Evolutionary conservation across 2,888 invertebrate genomes (phyloP).

Genomic region (Syritta pipiens): DNA sequence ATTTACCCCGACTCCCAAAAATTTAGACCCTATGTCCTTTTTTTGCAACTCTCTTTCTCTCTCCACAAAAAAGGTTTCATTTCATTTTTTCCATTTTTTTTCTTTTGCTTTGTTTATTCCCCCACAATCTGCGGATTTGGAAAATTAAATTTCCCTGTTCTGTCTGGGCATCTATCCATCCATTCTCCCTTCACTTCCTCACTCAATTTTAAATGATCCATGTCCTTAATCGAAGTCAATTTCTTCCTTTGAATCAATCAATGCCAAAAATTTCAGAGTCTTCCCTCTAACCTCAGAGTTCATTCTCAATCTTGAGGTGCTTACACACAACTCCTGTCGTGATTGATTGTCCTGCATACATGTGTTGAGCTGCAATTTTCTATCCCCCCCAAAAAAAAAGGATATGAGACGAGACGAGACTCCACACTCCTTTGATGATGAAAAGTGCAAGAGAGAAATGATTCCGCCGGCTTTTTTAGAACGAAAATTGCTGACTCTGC

Average conservation of each 20-base stretch:
- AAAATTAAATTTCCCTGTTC: too few relatives aligned
- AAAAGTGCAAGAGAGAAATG: constrained; percentile 43
- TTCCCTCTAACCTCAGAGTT: background rate
- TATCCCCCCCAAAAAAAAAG: background rate
- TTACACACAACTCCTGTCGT: constrained; percentile 15
- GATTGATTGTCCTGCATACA: constrained; percentile 52
- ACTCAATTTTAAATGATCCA: constrained; percentile 20
- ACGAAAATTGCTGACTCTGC: constrained; percentile 39
- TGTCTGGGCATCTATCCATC: too few relatives aligned
- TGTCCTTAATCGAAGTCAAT: constrained; percentile 42
- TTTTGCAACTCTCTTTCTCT: too few relatives aligned
- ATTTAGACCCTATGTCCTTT: too few relatives aligned
- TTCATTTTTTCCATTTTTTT: too few relatives aligned
- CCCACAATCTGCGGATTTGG: too few relatives aligned
- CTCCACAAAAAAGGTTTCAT: too few relatives aligned
- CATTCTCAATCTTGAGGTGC: constrained; percentile 10
- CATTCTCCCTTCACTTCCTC: background rate
- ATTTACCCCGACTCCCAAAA: too few relatives aligned
- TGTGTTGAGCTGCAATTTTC: constrained; percentile 45
- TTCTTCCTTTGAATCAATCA: constrained; percentile 38
- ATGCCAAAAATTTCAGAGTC: background rate
- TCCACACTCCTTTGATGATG: constrained; percentile 9
- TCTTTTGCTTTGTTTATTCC: too few relatives aligned
- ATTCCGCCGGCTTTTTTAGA: constrained; percentile 5
- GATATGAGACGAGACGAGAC: background rate